phyloP scores from a whole-genome alignment of 2,113 vertebrate species.

The Thoracochromis brauschi region DNA sequence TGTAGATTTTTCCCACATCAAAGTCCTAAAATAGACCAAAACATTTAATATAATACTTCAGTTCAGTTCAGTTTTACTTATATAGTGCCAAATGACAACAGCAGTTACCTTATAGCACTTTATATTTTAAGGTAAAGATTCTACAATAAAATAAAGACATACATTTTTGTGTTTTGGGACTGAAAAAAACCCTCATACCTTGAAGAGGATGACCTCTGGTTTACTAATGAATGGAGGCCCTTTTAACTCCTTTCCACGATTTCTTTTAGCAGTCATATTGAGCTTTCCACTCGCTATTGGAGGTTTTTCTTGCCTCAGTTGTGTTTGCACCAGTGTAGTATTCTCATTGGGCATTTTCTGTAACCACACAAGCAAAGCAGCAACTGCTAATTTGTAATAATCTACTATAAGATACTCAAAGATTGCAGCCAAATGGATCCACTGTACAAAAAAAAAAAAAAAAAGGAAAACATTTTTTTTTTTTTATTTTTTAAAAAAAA shows the following conservation, averaged over 20 bases:
- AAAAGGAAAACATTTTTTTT: no score
- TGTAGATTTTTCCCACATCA: constrained; percentile 83
- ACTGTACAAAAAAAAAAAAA: neutral
- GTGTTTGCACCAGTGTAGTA: neutral
- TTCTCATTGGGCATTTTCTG: constrained; percentile 4
- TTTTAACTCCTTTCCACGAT: constrained; percentile 57
- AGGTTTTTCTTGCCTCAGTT: constrained; percentile 40
- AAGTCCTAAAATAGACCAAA: constrained; percentile 78
- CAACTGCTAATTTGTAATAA: neutral
- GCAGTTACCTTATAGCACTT: neutral
- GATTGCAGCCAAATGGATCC: neutral
- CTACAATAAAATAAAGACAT: neutral
- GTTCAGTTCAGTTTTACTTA: neutral
- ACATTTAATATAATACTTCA: neutral
- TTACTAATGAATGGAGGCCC: constrained; percentile 80
- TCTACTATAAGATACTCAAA: neutral
- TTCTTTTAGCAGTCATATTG: constrained; percentile 48
- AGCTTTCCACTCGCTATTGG: neutral
- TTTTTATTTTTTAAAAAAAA: neutral
- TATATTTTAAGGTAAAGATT: neutral
- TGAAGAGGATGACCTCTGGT: constrained; percentile 81
- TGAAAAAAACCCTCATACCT: constrained; percentile 61
- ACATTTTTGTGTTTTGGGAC: neutral
- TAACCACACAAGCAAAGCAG: neutral
- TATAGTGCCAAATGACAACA: neutral